Evolutionary conservation across 2,888 invertebrate species (phyloP), one percentile per base, ranked within the genome.

Genomic region (Drosophila mettleri): DNA sequence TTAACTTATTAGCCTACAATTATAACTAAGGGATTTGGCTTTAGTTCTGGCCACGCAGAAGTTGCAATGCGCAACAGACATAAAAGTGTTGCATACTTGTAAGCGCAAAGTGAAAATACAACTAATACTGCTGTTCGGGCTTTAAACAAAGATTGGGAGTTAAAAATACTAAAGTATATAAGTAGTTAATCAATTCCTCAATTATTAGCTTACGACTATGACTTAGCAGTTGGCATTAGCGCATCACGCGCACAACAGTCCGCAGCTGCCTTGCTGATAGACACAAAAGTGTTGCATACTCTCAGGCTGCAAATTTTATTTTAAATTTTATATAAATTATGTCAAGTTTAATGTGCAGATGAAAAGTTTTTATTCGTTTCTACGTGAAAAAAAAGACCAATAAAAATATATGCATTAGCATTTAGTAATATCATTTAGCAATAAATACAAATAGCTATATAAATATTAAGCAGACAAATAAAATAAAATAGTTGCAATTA

Each of bases 361-460:
- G 41, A 18, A 27, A 22, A 39, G 51, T 18, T 33, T 58, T 70
- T 74, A 76, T 71, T 62, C 6, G 22, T 41, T 58, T 39, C 33
- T n/a, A 6, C 34, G 18, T 22, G 14, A 22, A 68, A 58, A 29
- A 72, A 62, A 31, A 64, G 55, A 36, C 16, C 34, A 59, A 31
- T 57, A 38, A 29, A 41, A 43, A 41, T 64, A 63, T 29, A 65
- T 73, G 69, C 41, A 74, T 64, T 60, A 46, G 52, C 63, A 80
- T 74, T 82, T 54, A 74, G 46, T 68, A 67, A 74, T 80, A 83
- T 69, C 62, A 64, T 55, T 60, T 60, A 58, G 61, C 46, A 77
- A 78, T 76, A 75, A 73, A 71, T 66, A 77, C 36, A 71, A 70
- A 62, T 62, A 65, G 22, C 60, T 54, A 27, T 61, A 75, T 77